Conservation (phyloP, 2,888 invertebrate species). For the Flexamia atlantica region DNA sequence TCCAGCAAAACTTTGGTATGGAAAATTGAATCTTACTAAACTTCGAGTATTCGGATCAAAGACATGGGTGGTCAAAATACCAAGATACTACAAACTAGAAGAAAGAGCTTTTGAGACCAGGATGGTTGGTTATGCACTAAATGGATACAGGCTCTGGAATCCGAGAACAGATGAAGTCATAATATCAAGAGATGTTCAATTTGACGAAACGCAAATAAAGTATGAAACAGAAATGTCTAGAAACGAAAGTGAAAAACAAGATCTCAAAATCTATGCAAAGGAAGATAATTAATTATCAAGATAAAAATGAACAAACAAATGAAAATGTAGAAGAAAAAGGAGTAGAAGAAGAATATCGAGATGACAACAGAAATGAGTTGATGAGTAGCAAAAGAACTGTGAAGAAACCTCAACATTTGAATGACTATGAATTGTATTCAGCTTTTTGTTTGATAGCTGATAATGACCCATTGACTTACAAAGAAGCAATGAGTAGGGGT, state of each 20-base stretch:
- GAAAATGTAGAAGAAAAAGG: neutral
- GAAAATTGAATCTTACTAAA: neutral
- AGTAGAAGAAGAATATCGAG: neutral
- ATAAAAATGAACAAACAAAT: neutral
- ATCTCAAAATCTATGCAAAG: neutral
- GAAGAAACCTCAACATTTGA: neutral
- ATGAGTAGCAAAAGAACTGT: neutral
- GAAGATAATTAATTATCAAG: neutral
- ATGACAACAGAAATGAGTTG: neutral
- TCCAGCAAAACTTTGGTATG: neutral
- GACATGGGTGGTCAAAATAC: neutral
- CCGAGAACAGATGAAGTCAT: neutral
- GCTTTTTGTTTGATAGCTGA: too few relatives aligned
- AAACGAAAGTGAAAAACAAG: neutral
- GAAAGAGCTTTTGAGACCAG: neutral
- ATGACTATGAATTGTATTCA: conserved; percentile 3
- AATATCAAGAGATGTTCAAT: neutral
- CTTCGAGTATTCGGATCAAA: neutral
- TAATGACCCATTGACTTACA: too few relatives aligned
- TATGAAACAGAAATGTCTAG: neutral
- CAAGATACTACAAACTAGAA: neutral
- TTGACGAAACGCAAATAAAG: neutral
- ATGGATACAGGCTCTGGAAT: neutral
- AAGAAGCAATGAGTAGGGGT: too few relatives aligned
- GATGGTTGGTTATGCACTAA: neutral